These are phyloP conservation scores for Polydrusus tereticollis DNA, from an alignment of 2,888 invertebrate species.

Conservation along the genomic window DNA sequence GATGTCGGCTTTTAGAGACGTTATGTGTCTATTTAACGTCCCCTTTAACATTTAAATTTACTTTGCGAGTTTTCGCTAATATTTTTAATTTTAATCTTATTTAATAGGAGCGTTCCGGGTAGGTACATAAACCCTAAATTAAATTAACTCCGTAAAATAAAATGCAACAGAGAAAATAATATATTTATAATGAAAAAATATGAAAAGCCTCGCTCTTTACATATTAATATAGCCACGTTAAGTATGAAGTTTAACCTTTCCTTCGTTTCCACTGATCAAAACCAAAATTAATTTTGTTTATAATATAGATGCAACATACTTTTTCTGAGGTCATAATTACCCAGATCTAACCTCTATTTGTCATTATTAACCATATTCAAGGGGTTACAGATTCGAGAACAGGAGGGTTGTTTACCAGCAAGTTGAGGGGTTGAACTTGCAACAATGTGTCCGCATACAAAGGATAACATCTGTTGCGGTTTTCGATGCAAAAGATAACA, in stretches of 20 bases:
- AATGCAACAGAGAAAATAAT: not conserved
- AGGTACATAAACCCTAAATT: conserved; percentile 17
- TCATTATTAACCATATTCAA: conserved; percentile 8
- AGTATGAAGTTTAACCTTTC: too few species aligned
- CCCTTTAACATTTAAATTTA: conserved; percentile 51
- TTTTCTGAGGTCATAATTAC: not conserved
- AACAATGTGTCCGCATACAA: conserved; percentile 41
- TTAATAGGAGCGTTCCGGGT: conserved; percentile 19
- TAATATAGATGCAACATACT: not conserved
- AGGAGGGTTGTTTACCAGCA: conserved; percentile 13
- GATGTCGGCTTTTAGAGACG: conserved; percentile 60
- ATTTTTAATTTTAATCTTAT: conserved; percentile 35
- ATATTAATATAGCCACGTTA: too few species aligned
- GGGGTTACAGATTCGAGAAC: conserved; percentile 6
- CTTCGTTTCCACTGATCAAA: too few species aligned
- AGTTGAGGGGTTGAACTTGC: conserved; percentile 27
- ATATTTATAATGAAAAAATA: not conserved
- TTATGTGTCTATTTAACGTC: conserved; percentile 55
- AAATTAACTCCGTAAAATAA: conserved; percentile 15
- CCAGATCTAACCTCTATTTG: not conserved
- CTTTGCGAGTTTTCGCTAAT: conserved; percentile 43
- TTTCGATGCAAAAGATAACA: conserved; percentile 55
- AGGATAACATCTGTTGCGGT: conserved; percentile 60
- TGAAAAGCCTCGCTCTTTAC: too few species aligned
- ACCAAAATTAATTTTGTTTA: too few species aligned